Base-by-base conservation (phyloP, 2,888 invertebrate genomes). In the Mongoloraphidia duomilia region DNA sequence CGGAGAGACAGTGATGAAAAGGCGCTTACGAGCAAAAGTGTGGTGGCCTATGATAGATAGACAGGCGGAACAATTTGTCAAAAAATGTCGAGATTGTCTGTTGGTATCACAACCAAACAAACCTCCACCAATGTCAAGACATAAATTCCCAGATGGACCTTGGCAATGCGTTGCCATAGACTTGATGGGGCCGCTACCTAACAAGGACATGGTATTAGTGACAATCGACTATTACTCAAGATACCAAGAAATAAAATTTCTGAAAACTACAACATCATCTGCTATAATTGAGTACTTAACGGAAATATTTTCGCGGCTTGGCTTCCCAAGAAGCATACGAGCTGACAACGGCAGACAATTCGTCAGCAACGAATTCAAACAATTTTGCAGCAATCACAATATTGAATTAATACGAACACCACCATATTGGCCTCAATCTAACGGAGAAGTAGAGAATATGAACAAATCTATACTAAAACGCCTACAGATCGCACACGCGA, bases 151-250 rank as follows among this genome's bases (percentile, higher is more conserved):
- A 2, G 38, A 47, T 11, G 36, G 38, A 17, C 40, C 54, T 2
- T 56, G 55, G 57, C 34, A 52, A 10, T 52, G 50, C 42, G 50
- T 58, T 8, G 57, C 59, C 11, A 52, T 59, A 8, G 60, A 59
- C 49, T 58, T 57, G 41, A 34, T 57, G 47, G 59, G 56, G 9
- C 59, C 58, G 17, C 43, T 59, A 44, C 56, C 54, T 48, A 53
- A 38, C 54, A 57, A 39, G 34, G 47, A 17, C 38, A 53, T 9
- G 34, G 34, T 54, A 26, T 50, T 55, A 9, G 51, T 55, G 11
- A 44, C 50, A 6, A 34, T 53, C n/a, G 51, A 53, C 17, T 51
- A 54, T 38, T 53, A 47, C 45, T 38, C 44, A 33, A 41, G 53
- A 41, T 56, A 46, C 35, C 44, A 41, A 33, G 57, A 57, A 52